phyloP scores from a whole-genome alignment of 2,113 vertebrate species.

The Gallinago media region DNA sequence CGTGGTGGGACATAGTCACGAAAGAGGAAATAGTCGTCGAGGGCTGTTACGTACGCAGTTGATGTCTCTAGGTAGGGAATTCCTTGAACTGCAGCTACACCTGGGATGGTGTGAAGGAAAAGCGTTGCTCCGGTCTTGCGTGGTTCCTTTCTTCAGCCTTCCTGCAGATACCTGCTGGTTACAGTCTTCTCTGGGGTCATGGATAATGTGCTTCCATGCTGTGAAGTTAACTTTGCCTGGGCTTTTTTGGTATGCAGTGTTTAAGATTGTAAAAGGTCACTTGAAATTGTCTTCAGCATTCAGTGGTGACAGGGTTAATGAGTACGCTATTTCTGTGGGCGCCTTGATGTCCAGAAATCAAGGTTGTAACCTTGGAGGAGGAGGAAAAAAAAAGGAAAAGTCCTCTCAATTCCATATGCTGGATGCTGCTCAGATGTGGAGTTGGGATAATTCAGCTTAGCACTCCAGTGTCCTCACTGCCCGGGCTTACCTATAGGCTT shows the following conservation, averaged over 20 bases:
- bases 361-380: neutral
- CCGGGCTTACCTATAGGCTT: neutral
- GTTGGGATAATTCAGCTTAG: neutral
- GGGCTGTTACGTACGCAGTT: fast-evolving
- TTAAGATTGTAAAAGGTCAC: neutral
- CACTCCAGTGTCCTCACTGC: fast-evolving
- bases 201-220: fast-evolving
- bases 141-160: neutral
- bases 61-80: neutral
- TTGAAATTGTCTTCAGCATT: neutral
- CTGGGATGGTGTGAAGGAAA: neutral
- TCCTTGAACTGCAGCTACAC: neutral
- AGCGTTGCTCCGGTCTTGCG: fast-evolving
- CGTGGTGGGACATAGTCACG: neutral
- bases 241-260: fast-evolving
- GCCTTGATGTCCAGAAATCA: neutral
- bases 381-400: too few relatives aligned
- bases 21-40: neutral
- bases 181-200: neutral
- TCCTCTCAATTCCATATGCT: neutral
- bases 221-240: neutral
- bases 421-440: neutral
- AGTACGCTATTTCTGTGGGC: neutral
- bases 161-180: neutral
- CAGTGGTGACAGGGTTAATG: neutral